Base-by-base conservation (phyloP, 2,888 invertebrate species). In the Nematopogon swammerdamellus region DNA sequence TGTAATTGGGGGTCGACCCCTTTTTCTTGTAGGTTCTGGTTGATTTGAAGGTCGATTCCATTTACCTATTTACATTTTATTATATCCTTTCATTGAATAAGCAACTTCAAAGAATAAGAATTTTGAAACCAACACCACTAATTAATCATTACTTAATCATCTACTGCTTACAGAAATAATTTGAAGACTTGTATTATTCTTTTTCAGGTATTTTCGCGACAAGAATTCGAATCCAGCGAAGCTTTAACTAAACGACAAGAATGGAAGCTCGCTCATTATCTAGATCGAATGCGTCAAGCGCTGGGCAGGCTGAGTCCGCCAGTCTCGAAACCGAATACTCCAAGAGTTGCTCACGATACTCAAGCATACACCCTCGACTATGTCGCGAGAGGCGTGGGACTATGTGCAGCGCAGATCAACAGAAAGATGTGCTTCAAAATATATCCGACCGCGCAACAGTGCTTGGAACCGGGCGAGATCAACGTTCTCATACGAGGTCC, bases 351-450 rank as follows among this genome's bases (percentile, higher is more conserved):
- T 2, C 65, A 72, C 30, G 75, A 74, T 59, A 63, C 63, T 14
- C 54, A 65, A 50, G 72, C 74, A 52, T 70, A 69, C 53, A 77
- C 80, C 8, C 66, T 80, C 2, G 77, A 81, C 57, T 85, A 84
- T 58, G 70, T 83, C 2, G 85, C 82, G 1, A 73, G 82, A 62
- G 85, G 86, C 10, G 82, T 85, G 63, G 86, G 85, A 1, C 63
- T 86, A 18, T 68, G 79, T 30, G 82, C 82, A 30, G 83, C 83
- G 19, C 83, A 83, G 63, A 70, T 82, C 47, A 70, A 82, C 51
- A 75, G 75, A 52, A 80, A 80, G 63, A 72, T 81, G 49, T 64
- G 69, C 46, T 85, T 86, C 60, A 85, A 83, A 64, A 68, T 86
- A 52, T 85, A 85, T 57, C 80, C 81, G 2, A 76, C 79, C 10